Conservation (phyloP, 2,888 invertebrate genomes). For the Cremastobaeus sp. region DNA sequence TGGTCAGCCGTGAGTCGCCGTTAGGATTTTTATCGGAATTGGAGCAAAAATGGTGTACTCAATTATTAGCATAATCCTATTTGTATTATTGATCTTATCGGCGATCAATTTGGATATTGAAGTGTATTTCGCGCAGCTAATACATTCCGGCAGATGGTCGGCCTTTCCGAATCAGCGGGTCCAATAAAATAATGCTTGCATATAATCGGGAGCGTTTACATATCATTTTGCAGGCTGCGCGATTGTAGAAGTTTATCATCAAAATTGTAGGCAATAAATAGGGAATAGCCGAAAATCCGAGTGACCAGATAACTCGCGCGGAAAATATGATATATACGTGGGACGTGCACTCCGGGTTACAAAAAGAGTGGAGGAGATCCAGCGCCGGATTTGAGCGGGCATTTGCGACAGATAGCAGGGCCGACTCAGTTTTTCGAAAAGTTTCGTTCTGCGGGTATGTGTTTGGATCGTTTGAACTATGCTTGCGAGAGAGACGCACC, state of each 20-base stretch:
- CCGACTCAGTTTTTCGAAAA: constrained; percentile 61
- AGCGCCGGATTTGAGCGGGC: constrained; percentile 53
- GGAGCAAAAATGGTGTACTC: constrained; percentile 21
- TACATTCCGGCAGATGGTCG: constrained; percentile 36
- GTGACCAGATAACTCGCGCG: constrained; percentile 15
- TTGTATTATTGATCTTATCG: constrained; percentile 41
- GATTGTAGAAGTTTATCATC: constrained; percentile 57
- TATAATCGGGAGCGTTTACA: not conserved
- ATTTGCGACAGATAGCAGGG: constrained; percentile 44
- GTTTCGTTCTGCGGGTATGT: constrained; percentile 55
- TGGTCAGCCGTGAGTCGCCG: not conserved
- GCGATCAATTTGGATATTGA: constrained; percentile 20
- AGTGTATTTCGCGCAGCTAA: constrained; percentile 39
- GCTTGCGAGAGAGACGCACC: constrained; percentile 2
- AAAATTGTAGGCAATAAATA: constrained; percentile 49
- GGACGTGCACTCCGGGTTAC: constrained; percentile 34
- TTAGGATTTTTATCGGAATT: constrained; percentile 1
- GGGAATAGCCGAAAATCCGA: constrained; percentile 33
- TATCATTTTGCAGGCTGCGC: constrained; percentile 8
- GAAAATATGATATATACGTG: constrained; percentile 51
- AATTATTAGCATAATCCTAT: constrained; percentile 34
- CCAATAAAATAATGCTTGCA: constrained; percentile 47
- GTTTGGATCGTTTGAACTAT: constrained; percentile 33
- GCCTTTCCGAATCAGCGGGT: constrained; percentile 35
- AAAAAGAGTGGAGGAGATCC: constrained; percentile 60